Evolutionary conservation across 2,113 vertebrate species (phyloP), one percentile per base, ranked within the genome.

Genomic region (Dipodomys merriami): DNA sequence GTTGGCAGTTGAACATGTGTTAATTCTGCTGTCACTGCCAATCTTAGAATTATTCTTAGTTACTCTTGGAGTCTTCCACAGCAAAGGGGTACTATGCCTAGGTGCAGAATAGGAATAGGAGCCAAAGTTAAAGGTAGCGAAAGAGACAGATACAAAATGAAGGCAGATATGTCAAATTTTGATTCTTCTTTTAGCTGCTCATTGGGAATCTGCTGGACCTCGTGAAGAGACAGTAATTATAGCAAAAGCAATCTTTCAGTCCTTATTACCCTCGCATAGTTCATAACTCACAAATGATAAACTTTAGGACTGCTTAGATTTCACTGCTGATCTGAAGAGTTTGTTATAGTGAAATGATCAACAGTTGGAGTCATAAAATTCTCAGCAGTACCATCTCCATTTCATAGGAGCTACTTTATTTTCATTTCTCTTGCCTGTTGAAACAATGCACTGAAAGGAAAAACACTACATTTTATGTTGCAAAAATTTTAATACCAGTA

Each of bases 401-500:
- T 82, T 81, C 68, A 69, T 84, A 46, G 60, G 0, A 27, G 22
- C 25, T 71, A 4, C 19, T 65, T 20, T 27, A 7, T n/a, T 49
- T 29, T 86, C 29, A 18, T 39, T 84, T 91, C 6, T 60, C 80
- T 27, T 35, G 15, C 60, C 49, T 92, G 76, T 84, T 64, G 30
- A 95, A 7, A 30, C 35, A 77, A 53, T 53, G 7, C 65, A 23
- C 84, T 27, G 19, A 60, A 62, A 78, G 53, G 27, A 16, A 74
- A 23, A 23, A 25, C 13, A 33, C 6, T 44, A 44, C 29, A 44
- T 64, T 30, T 65, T 87, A 62, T 57, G 22, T 90, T 88, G 35
- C 35, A 68, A 93, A 57, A 89, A 69, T 30, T 73, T 35, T 35
- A 23, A 46, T 71, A 83, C 20, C 73, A 46, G 9, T 85, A 82